These are phyloP conservation scores for Drosophila kikkawai DNA, from an alignment of 1,140 invertebrate species.

Conservation along the genomic window DNA sequence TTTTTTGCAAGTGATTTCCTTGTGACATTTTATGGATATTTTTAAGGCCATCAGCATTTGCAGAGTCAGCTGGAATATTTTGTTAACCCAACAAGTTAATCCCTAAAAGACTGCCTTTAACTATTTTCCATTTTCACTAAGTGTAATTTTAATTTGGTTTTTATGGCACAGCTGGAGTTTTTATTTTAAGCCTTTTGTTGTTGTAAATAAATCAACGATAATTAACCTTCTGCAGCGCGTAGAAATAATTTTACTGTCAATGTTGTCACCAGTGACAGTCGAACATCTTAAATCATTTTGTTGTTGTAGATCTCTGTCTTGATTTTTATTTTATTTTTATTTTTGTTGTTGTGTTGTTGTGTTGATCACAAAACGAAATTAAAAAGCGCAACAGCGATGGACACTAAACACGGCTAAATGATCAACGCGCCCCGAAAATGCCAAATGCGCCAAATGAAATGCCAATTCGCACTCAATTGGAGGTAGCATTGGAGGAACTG, in stretches of 20 bases:
- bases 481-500: conserved; percentile 31
- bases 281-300: conserved; percentile 83
- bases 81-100: conserved; percentile 25
- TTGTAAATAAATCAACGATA: conserved; percentile 83
- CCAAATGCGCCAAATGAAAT: conserved; percentile 81
- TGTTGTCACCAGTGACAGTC: conserved; percentile 78
- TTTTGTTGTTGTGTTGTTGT: conserved; percentile 15
- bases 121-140: conserved; percentile 8
- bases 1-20: conserved; percentile 35
- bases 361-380: conserved; percentile 62
- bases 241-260: conserved; percentile 84
- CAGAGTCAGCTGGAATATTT: conserved; percentile 11
- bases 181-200: conserved; percentile 17
- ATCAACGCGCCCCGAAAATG: conserved; percentile 71
- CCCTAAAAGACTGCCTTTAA: conserved; percentile 9
- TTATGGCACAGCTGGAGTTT: conserved; percentile 30
- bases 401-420: conserved; percentile 80
- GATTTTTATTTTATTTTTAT: conserved; percentile 20
- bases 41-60: conserved; percentile 43
- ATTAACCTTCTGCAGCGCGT: conserved; percentile 79
- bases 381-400: conserved; percentile 70
- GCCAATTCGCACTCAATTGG: conserved; percentile 78
- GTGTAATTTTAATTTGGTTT: conserved; percentile 21
- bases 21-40: conserved; percentile 42
- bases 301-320: conserved; percentile 34